Evolutionary conservation across 2,888 invertebrate species (phyloP), one percentile per base, ranked within the genome.

Genomic region (Andricus curvator): DNA sequence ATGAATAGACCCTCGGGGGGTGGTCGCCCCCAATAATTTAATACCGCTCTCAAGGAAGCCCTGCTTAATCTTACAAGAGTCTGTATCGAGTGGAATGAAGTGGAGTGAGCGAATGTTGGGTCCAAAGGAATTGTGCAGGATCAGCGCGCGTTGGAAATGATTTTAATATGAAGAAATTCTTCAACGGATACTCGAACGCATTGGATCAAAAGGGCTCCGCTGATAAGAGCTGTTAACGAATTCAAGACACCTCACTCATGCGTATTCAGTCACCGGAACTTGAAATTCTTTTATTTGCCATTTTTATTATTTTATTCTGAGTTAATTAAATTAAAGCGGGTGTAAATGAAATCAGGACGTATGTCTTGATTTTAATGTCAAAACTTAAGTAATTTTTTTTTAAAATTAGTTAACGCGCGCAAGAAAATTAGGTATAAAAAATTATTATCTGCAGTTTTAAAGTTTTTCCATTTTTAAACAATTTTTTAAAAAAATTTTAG

Each of bases 21-120:
- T 82, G 84, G 80, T 84, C 84, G 84, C 86, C 86, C 86, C 84
- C 84, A 84, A 89, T 90, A 89, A 89, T 89, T 88, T 88, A 89
- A 89, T 90, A 90, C 88, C 85, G 86, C 84, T 81, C 79, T 80
- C 85, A 87, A 86, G 87, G 86, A 87, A 87, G 87, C 84, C 81
- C 83, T 84, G 87, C 82, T 84, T 85, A 84, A 84, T 85, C 84
- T 84, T 83, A 83, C 83, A 86, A 85, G 85, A 86, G 83, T 86
- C 84, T 84, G 85, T 86, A 87, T 88, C 82, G 85, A 83, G 83
- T 84, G 83, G 79, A 80, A 82, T 79, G 77, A 81, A 81, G 80
- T 80, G 84, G 84, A 84, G 78, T 81, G 77, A 66, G 81, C 82
- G 83, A 82, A 81, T 83, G 82, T 77, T 82, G 80, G 80, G 84